Conservation (phyloP, 2,888 invertebrate genomes). For the Didymodactylos carnosus region DNA sequence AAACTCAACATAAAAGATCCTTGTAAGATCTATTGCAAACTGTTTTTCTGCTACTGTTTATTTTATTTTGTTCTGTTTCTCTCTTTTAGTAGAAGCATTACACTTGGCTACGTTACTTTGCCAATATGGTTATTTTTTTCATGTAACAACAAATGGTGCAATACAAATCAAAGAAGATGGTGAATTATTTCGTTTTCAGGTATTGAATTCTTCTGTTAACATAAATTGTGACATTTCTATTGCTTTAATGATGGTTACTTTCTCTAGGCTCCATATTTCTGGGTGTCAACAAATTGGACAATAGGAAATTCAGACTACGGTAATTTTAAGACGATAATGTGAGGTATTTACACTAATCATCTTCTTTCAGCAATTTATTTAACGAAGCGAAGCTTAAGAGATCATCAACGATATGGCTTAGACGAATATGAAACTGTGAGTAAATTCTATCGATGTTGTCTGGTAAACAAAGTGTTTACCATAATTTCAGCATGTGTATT, state of each 20-base stretch:
- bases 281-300: slow-evolving; percentile 75
- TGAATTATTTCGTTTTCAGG: slow-evolving; percentile 64
- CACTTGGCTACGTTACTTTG: slow-evolving; percentile 85
- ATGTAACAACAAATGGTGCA: slow-evolving; percentile 78
- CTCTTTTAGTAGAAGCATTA: slow-evolving; percentile 54
- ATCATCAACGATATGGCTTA: slow-evolving; percentile 82
- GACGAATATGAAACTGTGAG: slow-evolving; percentile 70
- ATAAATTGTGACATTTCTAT: too few relatives aligned
- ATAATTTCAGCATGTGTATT: too few relatives aligned
- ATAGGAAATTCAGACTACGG: slow-evolving; percentile 82
- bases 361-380: slow-evolving; percentile 62
- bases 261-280: slow-evolving; percentile 91
- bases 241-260: too few relatives aligned
- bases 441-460: too few relatives aligned
- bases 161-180: slow-evolving; percentile 85
- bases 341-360: not conserved
- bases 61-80: not conserved
- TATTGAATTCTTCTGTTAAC: too few relatives aligned
- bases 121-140: slow-evolving; percentile 94
- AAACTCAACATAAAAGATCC: slow-evolving; percentile 69
- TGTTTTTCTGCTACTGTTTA: not conserved
- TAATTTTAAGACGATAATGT: slow-evolving; percentile 19
- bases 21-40: slow-evolving; percentile 16
- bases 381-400: slow-evolving; percentile 72
- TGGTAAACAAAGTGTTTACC: too few relatives aligned